Evolutionary conservation across 2,888 invertebrate genomes (phyloP).

Genomic region (Heliconius aoede): DNA sequence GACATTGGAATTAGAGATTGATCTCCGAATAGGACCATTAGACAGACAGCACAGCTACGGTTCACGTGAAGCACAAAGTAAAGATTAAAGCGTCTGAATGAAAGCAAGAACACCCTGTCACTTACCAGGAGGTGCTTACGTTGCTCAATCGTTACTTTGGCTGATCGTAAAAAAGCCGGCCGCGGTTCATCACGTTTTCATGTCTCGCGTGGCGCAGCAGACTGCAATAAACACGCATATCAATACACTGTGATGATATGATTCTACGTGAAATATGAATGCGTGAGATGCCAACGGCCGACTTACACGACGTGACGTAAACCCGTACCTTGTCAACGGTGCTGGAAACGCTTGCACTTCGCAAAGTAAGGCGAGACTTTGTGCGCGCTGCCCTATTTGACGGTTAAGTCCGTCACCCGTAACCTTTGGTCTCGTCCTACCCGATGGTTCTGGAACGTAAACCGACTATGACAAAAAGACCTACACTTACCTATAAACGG

Average conservation of each 20-base stretch:
- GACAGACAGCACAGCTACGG: constrained; percentile 57
- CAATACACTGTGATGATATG: constrained; percentile 77
- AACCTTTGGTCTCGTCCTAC: constrained; percentile 87
- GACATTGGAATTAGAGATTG: constrained; percentile 36
- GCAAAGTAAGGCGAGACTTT: constrained; percentile 87
- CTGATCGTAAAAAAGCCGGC: constrained; percentile 78
- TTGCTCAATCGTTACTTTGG: constrained; percentile 82
- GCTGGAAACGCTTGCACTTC: constrained; percentile 91
- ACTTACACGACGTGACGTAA: constrained; percentile 54
- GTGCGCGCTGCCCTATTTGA: constrained; percentile 71
- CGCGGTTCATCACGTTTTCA: constrained; percentile 81
- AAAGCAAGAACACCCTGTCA: constrained; percentile 82
- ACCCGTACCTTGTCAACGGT: constrained; percentile 89
- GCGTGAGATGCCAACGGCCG: constrained; percentile 77
- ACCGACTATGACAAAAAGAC: constrained; percentile 61
- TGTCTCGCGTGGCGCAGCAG: constrained; percentile 73
- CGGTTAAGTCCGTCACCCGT: constrained; percentile 85
- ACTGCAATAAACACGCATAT: constrained; percentile 82
- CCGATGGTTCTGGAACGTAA: constrained; percentile 86
- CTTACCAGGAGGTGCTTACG: constrained; percentile 83
- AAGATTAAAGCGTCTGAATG: constrained; percentile 80
- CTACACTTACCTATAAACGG: constrained; percentile 87
- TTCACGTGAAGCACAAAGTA: constrained; percentile 81
- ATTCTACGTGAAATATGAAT: constrained; percentile 79
- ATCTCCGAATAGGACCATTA: constrained; percentile 38